These are phyloP conservation scores for Amphilophus citrinellus DNA, from an alignment of 2,113 vertebrate genomes.

Conservation along the genomic window DNA sequence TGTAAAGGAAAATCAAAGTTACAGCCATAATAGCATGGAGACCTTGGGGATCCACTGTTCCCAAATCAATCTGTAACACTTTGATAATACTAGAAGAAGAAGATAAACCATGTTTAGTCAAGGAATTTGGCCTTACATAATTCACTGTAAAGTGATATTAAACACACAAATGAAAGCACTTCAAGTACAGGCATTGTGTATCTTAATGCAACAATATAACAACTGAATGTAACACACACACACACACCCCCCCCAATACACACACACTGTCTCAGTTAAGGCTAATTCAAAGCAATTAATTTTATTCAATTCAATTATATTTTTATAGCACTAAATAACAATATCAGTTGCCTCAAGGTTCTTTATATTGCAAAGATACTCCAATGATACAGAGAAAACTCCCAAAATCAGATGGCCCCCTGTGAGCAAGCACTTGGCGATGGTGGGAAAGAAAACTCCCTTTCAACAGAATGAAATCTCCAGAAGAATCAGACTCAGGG, in stretches of 20 bases:
- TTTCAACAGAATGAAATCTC: no score
- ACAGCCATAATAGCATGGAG: slow-evolving; percentile 23
- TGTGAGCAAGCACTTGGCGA: no score
- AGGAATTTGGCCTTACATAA: slow-evolving; percentile 10
- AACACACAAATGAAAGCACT: not conserved
- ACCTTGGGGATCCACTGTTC: slow-evolving; percentile 50
- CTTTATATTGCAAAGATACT: no score
- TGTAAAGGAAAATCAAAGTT: slow-evolving; percentile 68
- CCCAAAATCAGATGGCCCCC: no score
- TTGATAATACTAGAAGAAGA: slow-evolving; percentile 48
- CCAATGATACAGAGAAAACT: no score
- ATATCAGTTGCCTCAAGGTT: no score
- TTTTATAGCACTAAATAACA: no score
- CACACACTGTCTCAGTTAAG: not conserved
- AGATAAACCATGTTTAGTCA: slow-evolving; percentile 36
- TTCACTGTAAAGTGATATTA: slow-evolving; percentile 31
- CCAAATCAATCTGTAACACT: slow-evolving; percentile 59
- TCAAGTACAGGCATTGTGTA: not conserved
- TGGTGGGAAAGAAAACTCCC: no score
- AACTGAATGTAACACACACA: not conserved
- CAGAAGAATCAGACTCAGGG: no score
- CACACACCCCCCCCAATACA: no score
- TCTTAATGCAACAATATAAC: not conserved
- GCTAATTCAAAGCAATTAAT: no score
- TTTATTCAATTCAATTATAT: no score